Conservation (phyloP, 1,140 invertebrate species). For the Rhopalosiphum maidis region DNA sequence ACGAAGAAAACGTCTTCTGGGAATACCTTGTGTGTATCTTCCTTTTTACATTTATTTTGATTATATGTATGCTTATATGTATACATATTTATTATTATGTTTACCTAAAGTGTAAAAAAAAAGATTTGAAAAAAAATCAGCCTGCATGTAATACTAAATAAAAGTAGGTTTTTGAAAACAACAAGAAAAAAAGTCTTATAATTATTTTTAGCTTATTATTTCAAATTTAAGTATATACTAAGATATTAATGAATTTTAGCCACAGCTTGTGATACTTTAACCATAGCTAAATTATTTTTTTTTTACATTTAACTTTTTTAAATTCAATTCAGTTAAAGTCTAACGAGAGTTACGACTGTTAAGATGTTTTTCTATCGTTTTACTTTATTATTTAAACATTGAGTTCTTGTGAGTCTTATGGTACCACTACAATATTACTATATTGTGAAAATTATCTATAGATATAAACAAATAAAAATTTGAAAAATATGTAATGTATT, state of each 20-base stretch:
- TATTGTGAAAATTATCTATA: neutral
- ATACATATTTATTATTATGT: constrained; percentile 29
- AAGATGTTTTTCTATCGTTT: neutral
- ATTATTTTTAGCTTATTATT: neutral
- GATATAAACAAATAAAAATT: neutral
- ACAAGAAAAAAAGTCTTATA: neutral
- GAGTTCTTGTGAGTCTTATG: neutral
- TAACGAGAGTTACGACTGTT: neutral
- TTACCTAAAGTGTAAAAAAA: neutral
- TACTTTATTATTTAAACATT: neutral
- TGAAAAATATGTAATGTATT: no score
- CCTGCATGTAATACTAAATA: neutral
- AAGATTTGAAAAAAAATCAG: neutral
- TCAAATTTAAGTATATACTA: neutral
- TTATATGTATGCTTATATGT: neutral
- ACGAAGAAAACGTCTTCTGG: constrained; percentile 49
- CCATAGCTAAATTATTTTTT: neutral
- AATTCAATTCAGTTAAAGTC: neutral
- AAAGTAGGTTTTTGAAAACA: neutral
- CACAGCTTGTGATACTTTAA: neutral
- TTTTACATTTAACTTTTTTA: neutral
- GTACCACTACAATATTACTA: neutral
- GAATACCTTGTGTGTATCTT: constrained; percentile 40
- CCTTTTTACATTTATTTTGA: constrained; percentile 56
- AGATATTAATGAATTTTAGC: neutral